Conservation (phyloP, 2,797 vertebrate genomes). For the Thaleichthys pacificus region DNA sequence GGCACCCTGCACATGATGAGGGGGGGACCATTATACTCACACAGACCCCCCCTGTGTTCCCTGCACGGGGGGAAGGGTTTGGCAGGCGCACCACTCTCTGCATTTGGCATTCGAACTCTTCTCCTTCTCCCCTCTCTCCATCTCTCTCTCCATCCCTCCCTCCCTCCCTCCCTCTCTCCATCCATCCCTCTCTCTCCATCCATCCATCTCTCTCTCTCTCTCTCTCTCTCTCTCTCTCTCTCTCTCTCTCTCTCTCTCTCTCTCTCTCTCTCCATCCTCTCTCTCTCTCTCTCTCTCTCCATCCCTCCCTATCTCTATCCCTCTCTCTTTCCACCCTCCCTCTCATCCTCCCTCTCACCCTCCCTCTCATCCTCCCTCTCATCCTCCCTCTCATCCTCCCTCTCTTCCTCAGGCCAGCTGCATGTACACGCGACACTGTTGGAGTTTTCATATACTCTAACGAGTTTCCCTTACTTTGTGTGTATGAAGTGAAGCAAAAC, state of each 20-base stretch:
- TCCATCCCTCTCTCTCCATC: background rate
- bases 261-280: background rate
- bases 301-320: too few species aligned
- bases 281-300: background rate
- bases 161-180: constrained; percentile 25
- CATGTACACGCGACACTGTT: constrained; percentile 25
- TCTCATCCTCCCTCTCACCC: constrained; percentile 24
- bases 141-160: constrained; percentile 19
- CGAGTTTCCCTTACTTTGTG: too few species aligned
- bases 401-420: constrained; percentile 46
- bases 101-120: constrained; percentile 53
- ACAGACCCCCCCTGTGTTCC: constrained; percentile 72
- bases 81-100: constrained; percentile 55
- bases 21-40: constrained; percentile 61
- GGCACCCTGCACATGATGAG: constrained; percentile 56
- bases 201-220: background rate
- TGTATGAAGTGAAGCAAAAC: too few species aligned
- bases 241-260: constrained; percentile 31
- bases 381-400: constrained; percentile 27
- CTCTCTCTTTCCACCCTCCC: constrained; percentile 24
- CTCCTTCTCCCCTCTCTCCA: constrained; percentile 38
- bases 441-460: background rate
- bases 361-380: constrained; percentile 23
- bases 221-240: background rate
- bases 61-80: constrained; percentile 43